Evolutionary conservation across 2,888 invertebrate species (phyloP).

Genomic region (Meandrusa payeni): DNA sequence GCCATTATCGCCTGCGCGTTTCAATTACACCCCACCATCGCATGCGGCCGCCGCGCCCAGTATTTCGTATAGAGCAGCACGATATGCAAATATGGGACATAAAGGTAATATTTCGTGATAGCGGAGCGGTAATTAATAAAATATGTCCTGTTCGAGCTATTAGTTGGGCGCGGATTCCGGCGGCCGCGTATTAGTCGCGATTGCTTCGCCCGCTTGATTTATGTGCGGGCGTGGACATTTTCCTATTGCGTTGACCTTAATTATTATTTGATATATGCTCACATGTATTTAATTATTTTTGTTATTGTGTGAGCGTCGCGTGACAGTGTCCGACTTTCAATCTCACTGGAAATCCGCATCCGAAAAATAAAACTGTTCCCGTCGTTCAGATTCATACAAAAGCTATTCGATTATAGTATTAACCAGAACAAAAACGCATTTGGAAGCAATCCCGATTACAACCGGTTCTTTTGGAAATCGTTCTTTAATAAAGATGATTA

Average conservation of each 20-base stretch:
- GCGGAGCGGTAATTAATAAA: slow-evolving; percentile 74
- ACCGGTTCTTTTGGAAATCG: no score
- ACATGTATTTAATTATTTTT: not conserved
- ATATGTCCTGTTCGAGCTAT: slow-evolving; percentile 65
- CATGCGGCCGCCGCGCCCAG: slow-evolving; percentile 61
- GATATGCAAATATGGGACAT: slow-evolving; percentile 78
- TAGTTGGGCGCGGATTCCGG: slow-evolving; percentile 56
- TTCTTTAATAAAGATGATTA: no score
- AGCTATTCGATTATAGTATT: no score
- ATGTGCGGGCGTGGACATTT: slow-evolving; percentile 37
- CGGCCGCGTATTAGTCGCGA: slow-evolving; percentile 46
- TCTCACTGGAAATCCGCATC: no score
- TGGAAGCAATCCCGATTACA: no score
- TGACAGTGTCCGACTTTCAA: no score
- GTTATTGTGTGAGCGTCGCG: not conserved
- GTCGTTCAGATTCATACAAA: no score
- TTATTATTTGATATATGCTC: slow-evolving; percentile 38
- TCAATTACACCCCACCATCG: slow-evolving; percentile 40
- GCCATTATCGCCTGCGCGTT: slow-evolving; percentile 25
- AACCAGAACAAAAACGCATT: no score
- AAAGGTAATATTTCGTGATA: slow-evolving; percentile 79
- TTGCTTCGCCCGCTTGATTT: slow-evolving; percentile 58
- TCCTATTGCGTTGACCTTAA: slow-evolving; percentile 48
- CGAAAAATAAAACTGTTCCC: no score
- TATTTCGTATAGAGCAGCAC: slow-evolving; percentile 62